Evolutionary conservation across 2,113 vertebrate species (phyloP), one percentile per base, ranked within the genome.

Genomic region (Phodopus roborovskii): DNA sequence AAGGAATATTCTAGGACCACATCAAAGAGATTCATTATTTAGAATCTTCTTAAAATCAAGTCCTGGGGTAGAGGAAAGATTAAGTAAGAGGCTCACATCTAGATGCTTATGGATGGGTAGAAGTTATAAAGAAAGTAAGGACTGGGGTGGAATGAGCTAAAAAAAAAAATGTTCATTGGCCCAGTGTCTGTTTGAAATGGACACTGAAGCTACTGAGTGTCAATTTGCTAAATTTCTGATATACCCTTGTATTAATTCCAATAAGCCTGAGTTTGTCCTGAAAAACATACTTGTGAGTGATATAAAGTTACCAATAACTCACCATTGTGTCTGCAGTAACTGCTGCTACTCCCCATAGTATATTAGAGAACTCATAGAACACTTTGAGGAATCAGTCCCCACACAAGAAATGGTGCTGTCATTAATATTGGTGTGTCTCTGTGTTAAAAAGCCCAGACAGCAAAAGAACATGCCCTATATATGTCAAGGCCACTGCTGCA

Each of bases 21-120:
- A 79, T 6, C 19, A 62, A 91, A 84, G 45, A 39, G 12, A 17
- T 60, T 36, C 22, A 48, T 19, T 45, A 75, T 9, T 19, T 12
- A 88, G 39, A 85, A 74, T 75, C 53, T n/a, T 85, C 87, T 94
- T 26, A 85, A 94, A 97, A 74, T 75, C 28, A 85, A 96, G 36
- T 7, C 74, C 50, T 16, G 89, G 26, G 5, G n/a, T 33, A 90
- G 1, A 15, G 36, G 7, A 15, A 88, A 81, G 24, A 91, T 78
- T 91, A 74, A 83, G 6, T 5, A 90, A 71, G 36, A 53, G 11
- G 33, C 15, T 95, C 33, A 26, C 16, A 45, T 26, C 36, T 86
- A 60, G 39, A 75, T 58, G 73, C 66, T 70, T 91, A 68, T 64
- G 15, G 2, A 53, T 58, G 28, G 36, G n/a, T 75, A 68, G 28